Conservation (phyloP, 2,888 invertebrate genomes). For the Synergus laeviventris region DNA sequence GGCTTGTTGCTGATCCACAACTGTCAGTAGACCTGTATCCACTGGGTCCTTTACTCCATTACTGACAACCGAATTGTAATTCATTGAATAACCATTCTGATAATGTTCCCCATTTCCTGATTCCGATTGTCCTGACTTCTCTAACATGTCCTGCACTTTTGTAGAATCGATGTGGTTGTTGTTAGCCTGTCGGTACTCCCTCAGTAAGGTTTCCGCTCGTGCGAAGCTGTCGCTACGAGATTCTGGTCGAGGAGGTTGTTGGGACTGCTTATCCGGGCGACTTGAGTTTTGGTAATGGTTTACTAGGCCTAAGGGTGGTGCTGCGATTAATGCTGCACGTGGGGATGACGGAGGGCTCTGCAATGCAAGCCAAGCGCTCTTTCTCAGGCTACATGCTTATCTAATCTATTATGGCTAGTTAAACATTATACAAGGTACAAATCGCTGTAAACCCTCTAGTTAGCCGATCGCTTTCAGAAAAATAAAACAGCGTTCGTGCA, state of each 20-base stretch:
- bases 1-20: slow-evolving; percentile 56
- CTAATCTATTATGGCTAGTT: slow-evolving; percentile 27
- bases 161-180: slow-evolving; percentile 16
- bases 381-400: slow-evolving; percentile 54
- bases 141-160: slow-evolving; percentile 4
- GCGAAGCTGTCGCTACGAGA: slow-evolving; percentile 71
- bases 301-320: slow-evolving; percentile 66
- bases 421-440: not conserved
- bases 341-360: slow-evolving; percentile 74
- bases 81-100: slow-evolving; percentile 24
- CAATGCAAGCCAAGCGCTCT: slow-evolving; percentile 71
- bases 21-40: slow-evolving; percentile 64
- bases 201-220: slow-evolving; percentile 67
- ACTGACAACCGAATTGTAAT: slow-evolving; percentile 69
- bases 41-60: slow-evolving; percentile 55
- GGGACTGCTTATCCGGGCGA: slow-evolving; percentile 46
- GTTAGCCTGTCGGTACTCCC: slow-evolving; percentile 61
- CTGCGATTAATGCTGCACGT: slow-evolving; percentile 65
- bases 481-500: slow-evolving; percentile 58
- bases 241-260: slow-evolving; percentile 68
- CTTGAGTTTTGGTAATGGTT: slow-evolving; percentile 56
- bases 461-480: slow-evolving; percentile 5
- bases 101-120: not conserved
- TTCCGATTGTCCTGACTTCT: slow-evolving; percentile 4
- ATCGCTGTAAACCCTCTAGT: not conserved